phyloP scores from a whole-genome alignment of 2,888 invertebrate species.

The Gryllus longicercus region DNA sequence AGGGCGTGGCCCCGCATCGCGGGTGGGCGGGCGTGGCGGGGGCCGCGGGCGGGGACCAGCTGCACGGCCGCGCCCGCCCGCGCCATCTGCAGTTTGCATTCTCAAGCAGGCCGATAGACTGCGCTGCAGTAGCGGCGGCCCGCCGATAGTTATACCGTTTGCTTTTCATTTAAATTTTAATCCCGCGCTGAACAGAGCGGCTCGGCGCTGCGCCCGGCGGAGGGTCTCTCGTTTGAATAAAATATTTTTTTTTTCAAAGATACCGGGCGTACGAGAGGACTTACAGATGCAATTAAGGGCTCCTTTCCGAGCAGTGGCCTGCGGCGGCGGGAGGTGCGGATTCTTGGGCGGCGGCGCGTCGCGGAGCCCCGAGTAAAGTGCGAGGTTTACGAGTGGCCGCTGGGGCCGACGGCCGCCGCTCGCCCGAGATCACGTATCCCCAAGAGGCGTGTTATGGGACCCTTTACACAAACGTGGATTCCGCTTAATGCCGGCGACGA shows the following conservation, averaged over 20 bases:
- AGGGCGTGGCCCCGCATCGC: not conserved
- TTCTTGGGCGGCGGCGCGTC: too few species aligned
- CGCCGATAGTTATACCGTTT: not conserved
- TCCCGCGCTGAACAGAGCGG: not conserved
- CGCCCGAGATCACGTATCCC: too few species aligned
- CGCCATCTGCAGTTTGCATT: conserved; percentile 17
- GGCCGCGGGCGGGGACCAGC: not conserved
- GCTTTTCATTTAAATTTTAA: conserved; percentile 17
- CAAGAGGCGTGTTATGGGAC: too few species aligned
- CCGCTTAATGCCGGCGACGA: too few species aligned
- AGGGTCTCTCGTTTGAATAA: not conserved
- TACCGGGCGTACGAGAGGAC: not conserved
- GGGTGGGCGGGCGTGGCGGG: not conserved
- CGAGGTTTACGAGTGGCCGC: too few species aligned
- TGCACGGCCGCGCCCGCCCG: not conserved
- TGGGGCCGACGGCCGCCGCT: too few species aligned
- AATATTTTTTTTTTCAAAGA: not conserved
- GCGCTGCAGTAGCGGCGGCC: not conserved
- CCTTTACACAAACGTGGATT: too few species aligned
- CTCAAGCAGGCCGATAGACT: conserved; percentile 9
- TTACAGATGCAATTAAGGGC: not conserved
- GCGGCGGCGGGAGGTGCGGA: too few species aligned
- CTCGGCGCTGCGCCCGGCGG: not conserved
- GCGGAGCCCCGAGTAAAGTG: too few species aligned
- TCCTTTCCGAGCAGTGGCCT: not conserved